These are phyloP conservation scores for Thripadectes ignobilis DNA, from an alignment of 2,797 vertebrate genomes.

Conservation along the genomic window DNA sequence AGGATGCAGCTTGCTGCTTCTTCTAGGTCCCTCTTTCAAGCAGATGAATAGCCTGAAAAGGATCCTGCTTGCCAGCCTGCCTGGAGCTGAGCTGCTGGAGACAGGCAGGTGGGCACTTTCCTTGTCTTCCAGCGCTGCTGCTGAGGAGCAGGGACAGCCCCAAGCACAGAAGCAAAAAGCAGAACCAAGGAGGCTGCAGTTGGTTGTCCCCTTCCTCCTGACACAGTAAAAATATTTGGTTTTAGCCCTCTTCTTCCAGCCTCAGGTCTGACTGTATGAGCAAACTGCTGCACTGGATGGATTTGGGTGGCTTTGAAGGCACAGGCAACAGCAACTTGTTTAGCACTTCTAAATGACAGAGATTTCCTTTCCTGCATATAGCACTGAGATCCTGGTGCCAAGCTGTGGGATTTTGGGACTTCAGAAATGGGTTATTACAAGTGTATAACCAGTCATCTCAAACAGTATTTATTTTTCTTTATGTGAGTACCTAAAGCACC, in stretches of 20 bases:
- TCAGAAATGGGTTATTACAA: background rate
- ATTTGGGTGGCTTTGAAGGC: background rate
- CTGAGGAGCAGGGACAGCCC: background rate
- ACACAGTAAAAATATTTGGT: background rate
- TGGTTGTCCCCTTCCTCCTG: background rate
- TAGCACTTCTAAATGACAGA: background rate
- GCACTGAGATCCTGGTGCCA: background rate
- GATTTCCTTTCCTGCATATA: background rate
- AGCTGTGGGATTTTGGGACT: background rate
- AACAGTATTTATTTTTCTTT: conserved; percentile 4
- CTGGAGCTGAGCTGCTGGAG: background rate
- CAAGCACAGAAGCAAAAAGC: accelerated
- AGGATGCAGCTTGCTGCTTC: background rate
- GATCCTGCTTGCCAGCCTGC: background rate
- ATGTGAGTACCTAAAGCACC: background rate
- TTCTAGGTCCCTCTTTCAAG: background rate
- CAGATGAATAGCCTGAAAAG: background rate
- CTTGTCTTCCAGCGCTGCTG: background rate
- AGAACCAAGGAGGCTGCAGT: background rate
- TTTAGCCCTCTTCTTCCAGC: background rate
- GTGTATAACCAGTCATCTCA: background rate
- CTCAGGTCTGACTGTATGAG: background rate
- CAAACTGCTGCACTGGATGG: background rate
- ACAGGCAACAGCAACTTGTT: background rate
- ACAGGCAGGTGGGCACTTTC: accelerated